These are phyloP conservation scores for Cylloceria caligata DNA, from an alignment of 2,888 invertebrate species.

Conservation along the genomic window DNA sequence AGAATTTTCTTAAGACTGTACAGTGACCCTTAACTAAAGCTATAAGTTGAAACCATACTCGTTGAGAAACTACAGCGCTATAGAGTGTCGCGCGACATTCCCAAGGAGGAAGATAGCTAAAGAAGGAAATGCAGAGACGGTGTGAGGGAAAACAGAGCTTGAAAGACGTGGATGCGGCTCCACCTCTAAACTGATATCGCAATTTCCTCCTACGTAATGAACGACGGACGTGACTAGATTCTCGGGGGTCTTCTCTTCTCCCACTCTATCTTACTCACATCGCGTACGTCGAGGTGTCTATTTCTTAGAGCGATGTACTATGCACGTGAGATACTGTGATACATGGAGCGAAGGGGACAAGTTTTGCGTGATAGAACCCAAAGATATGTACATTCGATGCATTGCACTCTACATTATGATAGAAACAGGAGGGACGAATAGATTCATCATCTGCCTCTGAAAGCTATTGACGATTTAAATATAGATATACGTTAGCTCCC, in stretches of 20 bases:
- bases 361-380: slow-evolving; percentile 36
- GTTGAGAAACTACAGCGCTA: slow-evolving; percentile 6
- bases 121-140: not conserved
- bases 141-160: slow-evolving; percentile 19
- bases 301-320: slow-evolving; percentile 11
- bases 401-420: slow-evolving; percentile 3
- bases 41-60: not conserved
- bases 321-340: slow-evolving; percentile 5
- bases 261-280: not conserved
- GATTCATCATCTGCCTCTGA: slow-evolving; percentile 7
- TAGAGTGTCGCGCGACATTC: too few relatives aligned
- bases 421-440: slow-evolving; percentile 2
- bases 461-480: slow-evolving; percentile 55
- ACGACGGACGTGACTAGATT: slow-evolving; percentile 58
- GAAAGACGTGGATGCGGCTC: slow-evolving; percentile 26
- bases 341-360: slow-evolving; percentile 9
- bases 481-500: slow-evolving; percentile 47
- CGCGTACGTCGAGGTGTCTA: not conserved
- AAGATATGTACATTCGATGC: slow-evolving; percentile 28
- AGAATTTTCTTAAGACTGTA: not conserved
- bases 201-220: slow-evolving; percentile 58
- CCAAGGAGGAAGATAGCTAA: not conserved
- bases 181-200: slow-evolving; percentile 57
- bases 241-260: slow-evolving; percentile 12
- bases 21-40: not conserved